phyloP scores from a whole-genome alignment of 2,113 vertebrate genomes.

The Hystrix cristata region DNA sequence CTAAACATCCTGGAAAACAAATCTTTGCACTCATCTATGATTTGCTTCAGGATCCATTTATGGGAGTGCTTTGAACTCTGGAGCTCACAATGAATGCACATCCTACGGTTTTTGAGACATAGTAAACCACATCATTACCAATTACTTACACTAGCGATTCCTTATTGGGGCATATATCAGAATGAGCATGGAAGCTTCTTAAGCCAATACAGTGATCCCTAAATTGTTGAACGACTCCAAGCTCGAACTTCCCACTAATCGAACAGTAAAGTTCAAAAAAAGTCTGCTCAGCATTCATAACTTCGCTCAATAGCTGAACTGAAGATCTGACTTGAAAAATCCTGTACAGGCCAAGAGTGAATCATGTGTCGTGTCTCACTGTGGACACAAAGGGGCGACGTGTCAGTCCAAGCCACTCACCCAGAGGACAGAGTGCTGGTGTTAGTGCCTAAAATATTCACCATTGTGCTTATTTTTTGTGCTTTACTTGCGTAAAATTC shows the following conservation, averaged over 20 bases:
- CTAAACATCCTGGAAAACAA: not conserved
- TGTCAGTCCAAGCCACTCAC: not conserved
- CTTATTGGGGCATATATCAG: not conserved
- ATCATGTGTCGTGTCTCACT: too few relatives aligned
- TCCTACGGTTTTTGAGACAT: constrained; percentile 12
- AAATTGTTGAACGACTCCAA: not conserved
- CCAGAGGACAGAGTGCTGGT: not conserved
- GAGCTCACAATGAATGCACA: not conserved
- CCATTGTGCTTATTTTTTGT: not conserved
- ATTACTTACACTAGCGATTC: not conserved
- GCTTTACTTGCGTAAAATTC: not conserved
- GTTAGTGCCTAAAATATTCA: not conserved
- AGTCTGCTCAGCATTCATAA: not conserved
- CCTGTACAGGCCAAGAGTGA: too few relatives aligned
- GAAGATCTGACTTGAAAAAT: too few relatives aligned
- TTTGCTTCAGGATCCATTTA: not conserved
- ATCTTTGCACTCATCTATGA: not conserved
- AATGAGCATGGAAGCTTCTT: not conserved
- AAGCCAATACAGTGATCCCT: not conserved
- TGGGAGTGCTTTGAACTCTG: constrained; percentile 5
- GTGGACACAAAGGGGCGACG: not conserved
- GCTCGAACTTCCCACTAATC: not conserved
- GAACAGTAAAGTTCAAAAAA: not conserved
- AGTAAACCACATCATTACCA: constrained; percentile 8
- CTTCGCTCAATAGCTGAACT: not conserved